A percentile compares a stretch with the other conserved stretches of the same genome.
phyloP scores from a whole-genome alignment of 2,888 invertebrate genomes.

The Kuschelorhynchus macadamiae region DNA sequence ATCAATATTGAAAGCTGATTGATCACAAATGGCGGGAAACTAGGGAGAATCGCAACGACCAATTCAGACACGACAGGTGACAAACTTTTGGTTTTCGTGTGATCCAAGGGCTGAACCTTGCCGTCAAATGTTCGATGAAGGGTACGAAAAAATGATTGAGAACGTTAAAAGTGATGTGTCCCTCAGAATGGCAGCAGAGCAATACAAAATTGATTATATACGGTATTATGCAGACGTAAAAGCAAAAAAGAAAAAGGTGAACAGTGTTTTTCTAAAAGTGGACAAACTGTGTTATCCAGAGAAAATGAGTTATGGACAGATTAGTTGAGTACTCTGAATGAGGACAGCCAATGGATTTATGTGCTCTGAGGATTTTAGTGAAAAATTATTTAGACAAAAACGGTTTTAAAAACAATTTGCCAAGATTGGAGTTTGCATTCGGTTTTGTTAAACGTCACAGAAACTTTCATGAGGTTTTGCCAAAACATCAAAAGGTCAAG shows the following conservation, averaged over 20 bases:
- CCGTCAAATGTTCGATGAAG: too few relatives aligned
- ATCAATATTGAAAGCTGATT: constrained; percentile 18
- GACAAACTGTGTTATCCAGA: neutral
- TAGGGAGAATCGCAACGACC: neutral
- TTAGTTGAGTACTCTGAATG: constrained; percentile 10
- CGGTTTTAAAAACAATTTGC: constrained; percentile 27
- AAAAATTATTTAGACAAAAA: constrained; percentile 26
- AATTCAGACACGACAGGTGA: too few relatives aligned
- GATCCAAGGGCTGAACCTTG: too few relatives aligned
- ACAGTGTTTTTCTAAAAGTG: too few relatives aligned
- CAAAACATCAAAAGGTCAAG: constrained; percentile 32
- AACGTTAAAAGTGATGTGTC: too few relatives aligned
- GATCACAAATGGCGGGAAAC: constrained; percentile 20
- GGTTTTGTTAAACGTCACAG: constrained; percentile 28
- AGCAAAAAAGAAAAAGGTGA: too few relatives aligned
- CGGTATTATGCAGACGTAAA: too few relatives aligned
- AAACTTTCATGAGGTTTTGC: constrained; percentile 23
- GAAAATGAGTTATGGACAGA: neutral
- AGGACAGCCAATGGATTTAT: constrained; percentile 23
- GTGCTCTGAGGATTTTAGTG: constrained; percentile 31
- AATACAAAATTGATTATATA: too few relatives aligned
- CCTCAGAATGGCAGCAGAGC: too few relatives aligned
- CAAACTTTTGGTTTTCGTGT: too few relatives aligned
- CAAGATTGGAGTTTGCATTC: constrained; percentile 20
- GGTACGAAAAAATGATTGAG: too few relatives aligned